A percentile compares a stretch with the other conserved stretches of the same genome.
Conservation (phyloP, 2,797 vertebrate genomes). For the Ctenosaura bakeri region DNA sequence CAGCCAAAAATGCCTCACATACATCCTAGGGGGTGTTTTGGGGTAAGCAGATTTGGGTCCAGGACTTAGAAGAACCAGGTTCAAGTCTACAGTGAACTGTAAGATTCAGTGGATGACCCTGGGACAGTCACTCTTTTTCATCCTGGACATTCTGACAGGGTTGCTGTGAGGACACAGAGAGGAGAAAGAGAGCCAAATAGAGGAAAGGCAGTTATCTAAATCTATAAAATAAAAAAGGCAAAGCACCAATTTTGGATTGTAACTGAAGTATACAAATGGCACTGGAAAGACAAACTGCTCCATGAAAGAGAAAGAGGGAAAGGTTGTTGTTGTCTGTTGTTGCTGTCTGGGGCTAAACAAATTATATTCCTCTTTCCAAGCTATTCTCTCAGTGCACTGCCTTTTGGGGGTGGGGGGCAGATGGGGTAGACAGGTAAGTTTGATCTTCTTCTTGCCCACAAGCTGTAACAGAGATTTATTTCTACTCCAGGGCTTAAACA, state of each 20-base stretch:
- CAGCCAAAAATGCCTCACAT: too few relatives aligned
- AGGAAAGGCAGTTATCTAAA: background rate
- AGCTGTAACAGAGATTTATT: slow-evolving; percentile 17
- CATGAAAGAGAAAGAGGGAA: background rate
- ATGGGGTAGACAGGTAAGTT: background rate
- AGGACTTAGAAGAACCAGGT: too few relatives aligned
- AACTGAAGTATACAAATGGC: background rate
- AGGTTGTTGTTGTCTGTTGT: background rate
- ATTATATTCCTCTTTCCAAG: background rate
- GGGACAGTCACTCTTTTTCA: too few relatives aligned
- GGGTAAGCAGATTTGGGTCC: too few relatives aligned
- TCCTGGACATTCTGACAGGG: too few relatives aligned
- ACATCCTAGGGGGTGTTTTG: too few relatives aligned
- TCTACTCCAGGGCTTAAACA: background rate
- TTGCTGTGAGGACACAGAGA: too few relatives aligned
- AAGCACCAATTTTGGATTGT: background rate
- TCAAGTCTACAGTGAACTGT: too few relatives aligned
- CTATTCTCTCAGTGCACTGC: background rate
- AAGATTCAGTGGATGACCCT: too few relatives aligned
- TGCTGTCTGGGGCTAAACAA: background rate
- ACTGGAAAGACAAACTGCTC: too few relatives aligned
- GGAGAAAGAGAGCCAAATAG: too few relatives aligned
- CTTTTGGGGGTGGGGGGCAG: background rate
- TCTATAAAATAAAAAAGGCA: background rate
- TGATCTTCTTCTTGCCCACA: background rate